Conservation (phyloP, 1,140 invertebrate genomes). For the Drosophila nikananu region DNA sequence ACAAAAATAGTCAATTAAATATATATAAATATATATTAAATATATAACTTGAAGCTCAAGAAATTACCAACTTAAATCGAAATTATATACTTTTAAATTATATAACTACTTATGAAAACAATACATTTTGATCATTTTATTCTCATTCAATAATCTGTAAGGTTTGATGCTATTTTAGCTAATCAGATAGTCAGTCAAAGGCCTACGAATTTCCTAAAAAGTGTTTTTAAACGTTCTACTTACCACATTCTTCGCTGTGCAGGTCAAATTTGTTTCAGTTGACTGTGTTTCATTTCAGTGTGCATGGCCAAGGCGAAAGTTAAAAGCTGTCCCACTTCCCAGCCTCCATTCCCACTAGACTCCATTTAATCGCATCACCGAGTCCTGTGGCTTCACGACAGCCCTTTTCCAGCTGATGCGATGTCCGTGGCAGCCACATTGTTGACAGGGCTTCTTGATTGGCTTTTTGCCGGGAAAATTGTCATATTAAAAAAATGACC, state of each 20-base stretch:
- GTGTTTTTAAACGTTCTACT: not conserved
- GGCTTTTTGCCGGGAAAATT: conserved; percentile 55
- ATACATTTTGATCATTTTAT: not conserved
- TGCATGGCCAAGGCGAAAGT: conserved; percentile 59
- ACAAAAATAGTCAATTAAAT: not conserved
- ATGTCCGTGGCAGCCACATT: conserved; percentile 40
- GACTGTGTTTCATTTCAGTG: conserved; percentile 25
- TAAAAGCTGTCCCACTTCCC: conserved; percentile 28
- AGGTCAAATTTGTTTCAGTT: conserved; percentile 56
- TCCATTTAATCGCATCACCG: conserved; percentile 67
- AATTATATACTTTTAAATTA: not conserved
- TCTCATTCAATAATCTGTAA: too few species aligned
- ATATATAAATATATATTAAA: too few species aligned
- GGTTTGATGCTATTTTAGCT: too few species aligned
- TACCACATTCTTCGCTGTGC: conserved; percentile 14
- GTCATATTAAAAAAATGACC: conserved; percentile 63
- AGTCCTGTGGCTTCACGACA: conserved; percentile 55
- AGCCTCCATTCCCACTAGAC: conserved; percentile 6
- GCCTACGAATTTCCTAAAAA: not conserved
- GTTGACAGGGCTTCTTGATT: conserved; percentile 58
- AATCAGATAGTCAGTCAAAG: not conserved
- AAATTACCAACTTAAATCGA: not conserved
- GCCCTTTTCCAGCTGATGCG: conserved; percentile 52
- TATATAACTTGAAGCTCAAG: too few species aligned
- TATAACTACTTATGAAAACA: too few species aligned